Conservation (phyloP, 37 sponge, comb jelly and placozoan genomes). For the Cladorhizidae sp. region DNA sequence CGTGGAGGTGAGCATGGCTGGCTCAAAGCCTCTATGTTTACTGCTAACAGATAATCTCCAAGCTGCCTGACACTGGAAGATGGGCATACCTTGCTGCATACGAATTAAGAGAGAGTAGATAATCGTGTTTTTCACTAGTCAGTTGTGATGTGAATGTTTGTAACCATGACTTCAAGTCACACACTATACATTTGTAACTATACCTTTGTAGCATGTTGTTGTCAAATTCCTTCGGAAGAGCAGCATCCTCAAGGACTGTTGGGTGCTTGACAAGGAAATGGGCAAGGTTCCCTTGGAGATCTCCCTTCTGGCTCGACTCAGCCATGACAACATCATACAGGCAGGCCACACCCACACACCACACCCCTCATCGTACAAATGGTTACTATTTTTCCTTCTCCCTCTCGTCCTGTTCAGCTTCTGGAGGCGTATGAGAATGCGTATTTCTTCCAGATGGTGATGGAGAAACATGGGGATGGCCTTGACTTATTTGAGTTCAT, state of each 20-base stretch:
- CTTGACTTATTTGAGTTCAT: conserved; percentile 95
- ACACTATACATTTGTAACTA: too few species aligned
- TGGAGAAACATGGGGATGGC: conserved; percentile 94
- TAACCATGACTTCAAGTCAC: too few species aligned
- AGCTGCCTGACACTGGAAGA: too few species aligned
- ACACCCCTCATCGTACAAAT: background rate
- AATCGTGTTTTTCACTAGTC: too few species aligned
- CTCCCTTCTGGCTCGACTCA: conserved; percentile 67
- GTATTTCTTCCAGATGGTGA: conserved; percentile 91
- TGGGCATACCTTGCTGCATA: too few species aligned
- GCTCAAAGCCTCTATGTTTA: too few species aligned
- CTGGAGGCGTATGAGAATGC: conserved; percentile 90
- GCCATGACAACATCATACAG: conserved; percentile 86
- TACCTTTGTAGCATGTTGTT: conserved; percentile 60
- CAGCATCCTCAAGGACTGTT: conserved; percentile 84
- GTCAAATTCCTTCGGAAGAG: conserved; percentile 91
- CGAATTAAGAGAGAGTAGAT: too few species aligned
- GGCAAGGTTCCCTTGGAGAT: conserved; percentile 86
- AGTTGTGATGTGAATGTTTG: too few species aligned
- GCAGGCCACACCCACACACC: conserved; percentile 34
- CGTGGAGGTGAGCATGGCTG: too few species aligned
- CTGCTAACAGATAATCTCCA: too few species aligned
- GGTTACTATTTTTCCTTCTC: background rate
- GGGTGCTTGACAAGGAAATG: conserved; percentile 76
- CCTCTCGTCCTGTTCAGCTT: conserved; percentile 23